Conservation (phyloP, 64 coral and sea anemone genomes). For the Acropora yongei region DNA sequence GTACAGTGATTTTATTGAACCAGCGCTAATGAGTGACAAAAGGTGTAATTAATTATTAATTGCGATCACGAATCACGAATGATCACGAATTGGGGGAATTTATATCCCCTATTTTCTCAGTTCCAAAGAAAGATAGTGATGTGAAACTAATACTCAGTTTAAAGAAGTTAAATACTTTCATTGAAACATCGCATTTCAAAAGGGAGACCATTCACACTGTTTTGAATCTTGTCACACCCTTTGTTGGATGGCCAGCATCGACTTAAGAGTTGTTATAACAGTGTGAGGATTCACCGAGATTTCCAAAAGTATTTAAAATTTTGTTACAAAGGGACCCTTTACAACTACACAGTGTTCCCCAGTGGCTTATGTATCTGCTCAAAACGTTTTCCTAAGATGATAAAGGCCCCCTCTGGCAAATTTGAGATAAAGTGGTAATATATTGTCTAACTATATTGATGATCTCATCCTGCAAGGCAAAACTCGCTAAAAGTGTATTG, state of each 20-base stretch:
- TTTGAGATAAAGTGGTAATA: not conserved
- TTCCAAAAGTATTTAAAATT: conserved; percentile 39
- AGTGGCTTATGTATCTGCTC: conserved; percentile 49
- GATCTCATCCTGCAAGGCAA: too few relatives aligned
- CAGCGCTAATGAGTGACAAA: too few relatives aligned
- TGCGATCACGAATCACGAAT: not conserved
- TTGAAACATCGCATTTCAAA: conserved; percentile 25
- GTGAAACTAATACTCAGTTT: not conserved
- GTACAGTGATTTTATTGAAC: too few relatives aligned
- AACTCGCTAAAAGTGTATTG: too few relatives aligned
- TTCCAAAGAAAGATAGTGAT: conserved; percentile 45
- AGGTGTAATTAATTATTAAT: too few relatives aligned
- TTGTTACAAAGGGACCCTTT: not conserved
- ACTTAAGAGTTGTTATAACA: conserved; percentile 34
- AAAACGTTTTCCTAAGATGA: conserved; percentile 30
- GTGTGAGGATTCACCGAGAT: not conserved
- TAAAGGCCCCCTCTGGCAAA: conserved; percentile 17
- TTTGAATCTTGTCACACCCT: not conserved
- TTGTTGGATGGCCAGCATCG: conserved; percentile 26
- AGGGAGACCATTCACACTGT: not conserved
- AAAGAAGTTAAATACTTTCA: not conserved
- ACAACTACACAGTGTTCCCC: conserved; percentile 23
- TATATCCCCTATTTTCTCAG: conserved; percentile 38
- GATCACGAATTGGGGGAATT: conserved; percentile 42
- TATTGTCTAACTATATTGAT: too few relatives aligned